Evolutionary conservation across 2,113 vertebrate species (phyloP), one percentile per base, ranked within the genome.

Genomic region (Rhinoderma darwinii): DNA sequence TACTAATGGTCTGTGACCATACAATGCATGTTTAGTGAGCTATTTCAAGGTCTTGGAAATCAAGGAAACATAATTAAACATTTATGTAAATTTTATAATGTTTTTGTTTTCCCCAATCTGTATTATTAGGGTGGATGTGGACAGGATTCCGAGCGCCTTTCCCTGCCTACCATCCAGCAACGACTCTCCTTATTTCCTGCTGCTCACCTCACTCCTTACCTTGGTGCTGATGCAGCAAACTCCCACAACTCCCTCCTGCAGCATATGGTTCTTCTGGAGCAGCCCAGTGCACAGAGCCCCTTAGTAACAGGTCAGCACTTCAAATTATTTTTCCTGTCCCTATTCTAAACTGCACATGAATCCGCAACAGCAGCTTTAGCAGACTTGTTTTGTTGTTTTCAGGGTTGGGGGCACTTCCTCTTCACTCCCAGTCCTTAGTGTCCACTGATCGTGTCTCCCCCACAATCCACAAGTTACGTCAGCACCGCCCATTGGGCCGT

Each of bases 191-290:
- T 99, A 70, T 96, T 99, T 87, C 95, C 97, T 5, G 92, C 95
- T 88, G 91, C 96, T 81, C 98, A 98, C 93, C 96, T 99, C 89
- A 90, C 96, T 75, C 93, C 97, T 30, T 99, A 99, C 94, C 94
- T 99, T 95, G 94, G 96, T 85, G 74, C 93, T 66, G 93, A 96
- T 56, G 91, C 95, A 0, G 91, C 95, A 0, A 91, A 92, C 0
- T 92, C 94, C n/a, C 97, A 97, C 89, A 96, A 91, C 93, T 94
- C 97, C 32, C 96, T 99, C 1, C 95, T 98, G 80, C 97, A 97
- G 90, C 98, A 99, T 93, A 97, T 99, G 96, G 97, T 97, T 56
- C 90, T 99, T 20, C 92, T 99, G 94, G 98, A 99, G 89, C 97
- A 96, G 92, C 94, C 96, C 11, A 89, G 94, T 6, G 89, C 96